These are phyloP conservation scores for Drosophila subsilvestris DNA, from an alignment of 2,888 invertebrate species.

Conservation along the genomic window DNA sequence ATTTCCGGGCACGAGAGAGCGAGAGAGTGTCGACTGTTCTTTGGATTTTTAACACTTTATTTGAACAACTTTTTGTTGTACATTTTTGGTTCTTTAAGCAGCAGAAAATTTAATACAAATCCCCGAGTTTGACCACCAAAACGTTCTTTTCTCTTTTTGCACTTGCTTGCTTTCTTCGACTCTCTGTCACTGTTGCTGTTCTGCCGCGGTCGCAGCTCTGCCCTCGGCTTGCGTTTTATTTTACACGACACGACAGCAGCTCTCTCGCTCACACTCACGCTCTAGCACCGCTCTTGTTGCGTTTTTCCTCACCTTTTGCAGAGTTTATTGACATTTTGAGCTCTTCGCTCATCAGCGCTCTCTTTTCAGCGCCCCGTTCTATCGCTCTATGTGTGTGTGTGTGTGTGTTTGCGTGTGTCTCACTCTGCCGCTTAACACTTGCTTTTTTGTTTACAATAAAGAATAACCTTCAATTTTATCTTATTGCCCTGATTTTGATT, in stretches of 20 bases:
- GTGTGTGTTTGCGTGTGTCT: slow-evolving; percentile 12
- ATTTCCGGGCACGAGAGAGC: slow-evolving; percentile 11
- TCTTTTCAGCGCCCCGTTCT: slow-evolving; percentile 60
- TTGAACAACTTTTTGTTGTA: background rate
- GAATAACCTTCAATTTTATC: slow-evolving; percentile 79
- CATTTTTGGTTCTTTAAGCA: no score
- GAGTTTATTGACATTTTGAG: slow-evolving; percentile 81
- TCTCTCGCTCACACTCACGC: background rate
- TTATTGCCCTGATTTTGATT: slow-evolving; percentile 52
- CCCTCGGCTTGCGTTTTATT: slow-evolving; percentile 30
- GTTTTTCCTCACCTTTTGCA: slow-evolving; percentile 79
- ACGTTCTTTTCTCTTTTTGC: slow-evolving; percentile 52
- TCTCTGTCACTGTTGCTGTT: slow-evolving; percentile 32
- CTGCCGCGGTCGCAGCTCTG: background rate
- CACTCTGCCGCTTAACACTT: slow-evolving; percentile 43
- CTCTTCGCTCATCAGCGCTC: slow-evolving; percentile 43
- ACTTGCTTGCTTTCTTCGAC: slow-evolving; percentile 73
- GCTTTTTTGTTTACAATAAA: slow-evolving; percentile 60
- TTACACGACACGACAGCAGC: slow-evolving; percentile 27
- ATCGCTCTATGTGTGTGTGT: slow-evolving; percentile 31
- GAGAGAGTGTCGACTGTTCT: slow-evolving; percentile 46
- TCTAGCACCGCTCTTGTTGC: slow-evolving; percentile 67
- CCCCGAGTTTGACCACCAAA: background rate
- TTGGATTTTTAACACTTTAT: slow-evolving; percentile 34
- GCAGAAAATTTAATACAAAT: no score